A percentile compares a stretch with the other conserved stretches of the same genome.
Evolutionary conservation across 1,140 invertebrate species (phyloP).

Genomic region (Sycobia sp.): DNA sequence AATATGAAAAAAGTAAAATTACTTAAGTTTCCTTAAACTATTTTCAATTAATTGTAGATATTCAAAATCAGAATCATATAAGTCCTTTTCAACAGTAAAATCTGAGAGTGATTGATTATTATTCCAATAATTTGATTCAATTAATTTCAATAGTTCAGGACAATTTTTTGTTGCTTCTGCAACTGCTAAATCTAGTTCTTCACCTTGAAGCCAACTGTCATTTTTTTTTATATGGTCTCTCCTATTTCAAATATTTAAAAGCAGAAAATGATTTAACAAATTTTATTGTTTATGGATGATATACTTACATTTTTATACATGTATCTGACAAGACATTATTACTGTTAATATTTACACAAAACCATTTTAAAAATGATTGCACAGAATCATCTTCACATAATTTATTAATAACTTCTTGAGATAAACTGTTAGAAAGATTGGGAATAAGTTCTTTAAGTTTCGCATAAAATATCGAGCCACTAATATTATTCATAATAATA

Average conservation of each 20-base stretch:
- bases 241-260: conserved; percentile 29
- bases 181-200: conserved; percentile 47
- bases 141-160: conserved; percentile 47
- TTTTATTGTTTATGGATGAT: background rate
- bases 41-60: conserved; percentile 47
- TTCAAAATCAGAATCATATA: conserved; percentile 45
- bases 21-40: conserved; percentile 50
- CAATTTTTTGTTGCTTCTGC: conserved; percentile 43
- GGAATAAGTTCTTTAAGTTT: conserved; percentile 47
- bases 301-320: conserved; percentile 48
- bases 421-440: conserved; percentile 39
- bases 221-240: conserved; percentile 44
- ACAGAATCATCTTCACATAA: conserved; percentile 40
- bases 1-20: conserved; percentile 19
- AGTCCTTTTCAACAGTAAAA: conserved; percentile 45
- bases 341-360: conserved; percentile 45
- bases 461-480: conserved; percentile 34
- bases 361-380: conserved; percentile 55
- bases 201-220: conserved; percentile 43
- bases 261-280: background rate
- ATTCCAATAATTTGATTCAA: conserved; percentile 35
- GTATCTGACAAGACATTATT: conserved; percentile 49
- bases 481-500: conserved; percentile 28
- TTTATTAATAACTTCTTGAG: conserved; percentile 39
- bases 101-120: conserved; percentile 33